These are phyloP conservation scores for Apamea anceps DNA, from an alignment of 2,888 invertebrate genomes.

Conservation along the genomic window DNA sequence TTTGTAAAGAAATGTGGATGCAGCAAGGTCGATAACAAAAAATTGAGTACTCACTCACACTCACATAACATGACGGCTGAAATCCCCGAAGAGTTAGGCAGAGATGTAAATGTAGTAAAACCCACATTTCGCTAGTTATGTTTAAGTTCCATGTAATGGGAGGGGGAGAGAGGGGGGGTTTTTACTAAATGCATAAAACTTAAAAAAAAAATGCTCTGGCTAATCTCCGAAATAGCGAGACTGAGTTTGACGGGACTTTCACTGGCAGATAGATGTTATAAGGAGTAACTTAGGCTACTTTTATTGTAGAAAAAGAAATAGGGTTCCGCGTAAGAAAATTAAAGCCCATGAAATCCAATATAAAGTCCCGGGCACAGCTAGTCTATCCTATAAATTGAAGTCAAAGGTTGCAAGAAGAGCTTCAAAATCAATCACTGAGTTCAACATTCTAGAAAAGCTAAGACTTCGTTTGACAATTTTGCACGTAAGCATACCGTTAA, in stretches of 20 bases:
- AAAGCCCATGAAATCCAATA: too few species aligned
- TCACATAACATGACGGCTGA: not conserved
- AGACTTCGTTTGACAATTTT: not conserved
- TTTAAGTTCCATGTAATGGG: too few species aligned
- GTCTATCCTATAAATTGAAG: not conserved
- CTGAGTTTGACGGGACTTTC: not conserved
- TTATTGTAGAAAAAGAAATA: too few species aligned
- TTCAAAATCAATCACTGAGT: constrained; percentile 5
- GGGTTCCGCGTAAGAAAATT: too few species aligned
- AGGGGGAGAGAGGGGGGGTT: too few species aligned
- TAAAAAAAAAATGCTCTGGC: too few species aligned
- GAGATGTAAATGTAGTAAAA: too few species aligned
- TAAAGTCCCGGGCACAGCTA: too few species aligned
- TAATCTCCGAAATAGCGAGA: too few species aligned
- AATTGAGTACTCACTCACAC: not conserved
- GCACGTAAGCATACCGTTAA: too few species aligned
- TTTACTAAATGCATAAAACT: too few species aligned
- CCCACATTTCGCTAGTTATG: too few species aligned
- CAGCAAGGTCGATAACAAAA: not conserved
- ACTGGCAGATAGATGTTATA: not conserved
- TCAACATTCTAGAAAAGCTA: not conserved
- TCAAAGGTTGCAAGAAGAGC: not conserved
- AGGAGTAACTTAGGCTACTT: not conserved
- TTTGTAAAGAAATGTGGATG: not conserved
- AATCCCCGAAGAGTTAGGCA: not conserved